Conservation (phyloP, 2,888 invertebrate genomes). For the Diogma glabrata region DNA sequence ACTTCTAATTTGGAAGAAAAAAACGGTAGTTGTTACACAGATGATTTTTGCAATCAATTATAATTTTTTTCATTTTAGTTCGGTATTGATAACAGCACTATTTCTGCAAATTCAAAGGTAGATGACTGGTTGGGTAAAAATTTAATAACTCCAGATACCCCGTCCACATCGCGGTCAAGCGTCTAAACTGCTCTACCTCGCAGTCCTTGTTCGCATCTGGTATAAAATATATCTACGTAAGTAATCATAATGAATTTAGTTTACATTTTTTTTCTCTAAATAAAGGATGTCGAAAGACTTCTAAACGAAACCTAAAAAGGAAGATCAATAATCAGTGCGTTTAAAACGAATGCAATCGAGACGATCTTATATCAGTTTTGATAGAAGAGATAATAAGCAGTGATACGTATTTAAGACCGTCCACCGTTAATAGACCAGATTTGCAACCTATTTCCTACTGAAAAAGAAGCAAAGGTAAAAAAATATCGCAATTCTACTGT, state of each 20-base stretch:
- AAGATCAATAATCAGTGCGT: background rate
- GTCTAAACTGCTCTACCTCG: background rate
- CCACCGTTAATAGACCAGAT: background rate
- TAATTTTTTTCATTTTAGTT: background rate
- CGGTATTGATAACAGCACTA: background rate
- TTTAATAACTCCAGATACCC: background rate
- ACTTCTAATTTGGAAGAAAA: background rate
- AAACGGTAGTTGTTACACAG: background rate
- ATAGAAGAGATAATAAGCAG: background rate
- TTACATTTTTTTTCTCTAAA: background rate
- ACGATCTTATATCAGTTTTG: background rate
- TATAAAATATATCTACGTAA: background rate
- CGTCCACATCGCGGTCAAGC: background rate
- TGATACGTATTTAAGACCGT: background rate
- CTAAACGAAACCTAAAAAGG: background rate
- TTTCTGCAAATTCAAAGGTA: background rate
- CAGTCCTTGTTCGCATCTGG: background rate
- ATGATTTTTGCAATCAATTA: background rate
- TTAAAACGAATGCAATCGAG: background rate
- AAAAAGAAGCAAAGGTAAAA: background rate
- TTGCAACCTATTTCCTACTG: background rate
- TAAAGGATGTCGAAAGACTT: background rate
- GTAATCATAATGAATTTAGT: background rate
- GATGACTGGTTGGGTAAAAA: background rate
- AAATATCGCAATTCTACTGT: background rate